Evolutionary conservation across 2,888 invertebrate genomes (phyloP), one percentile per base, ranked within the genome.

Genomic region (Tachina grossa): DNA sequence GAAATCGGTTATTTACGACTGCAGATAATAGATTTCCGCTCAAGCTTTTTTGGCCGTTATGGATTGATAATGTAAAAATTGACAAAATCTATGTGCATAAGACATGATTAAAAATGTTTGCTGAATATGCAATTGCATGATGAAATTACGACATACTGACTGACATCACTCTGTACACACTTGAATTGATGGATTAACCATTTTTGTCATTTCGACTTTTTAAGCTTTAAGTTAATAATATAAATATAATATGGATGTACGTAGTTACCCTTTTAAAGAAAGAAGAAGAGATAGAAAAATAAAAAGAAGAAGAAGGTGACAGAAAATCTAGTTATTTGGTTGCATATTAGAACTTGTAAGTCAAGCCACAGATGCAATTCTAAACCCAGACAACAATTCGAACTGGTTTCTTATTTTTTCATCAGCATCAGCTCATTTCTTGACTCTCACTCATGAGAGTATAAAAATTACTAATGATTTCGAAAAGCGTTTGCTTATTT

Each of bases 101-200:
- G 31, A 6, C 31, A 5, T 6, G 31, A 31, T 31, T 6, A 31
- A 31, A 31, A 31, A 31, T 31, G 31, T 31, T 31, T 31, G 31
- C 31, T 31, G 31, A 31, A 31, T 31, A 31, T 31, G 31, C 31
- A 31, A 5, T 31, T 31, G 31, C 6, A 31, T 31, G 31, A 31
- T 31, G 6, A 53, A 57, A 53, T 6, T 49, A 59, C 22, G 22
- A 22, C 63, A 31, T 51, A 51, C 41, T 57, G 65, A 59, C n/a
- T n/a, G n/a, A n/a, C 66, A 51, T 80, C 57, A 57, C 31, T 47
- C 53, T 51, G 53, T 41, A 74, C 65, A 71, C 68, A 85, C 71
- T 79, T 79, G 85, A 61, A 72, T 76, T 83, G 83, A 74, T 65
- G 82, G 85, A 85, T 85, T 85, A 85, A 82, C 83, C 85, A 76